These are phyloP conservation scores for Spodoptera littoralis DNA, from an alignment of 2,888 invertebrate species.

Conservation along the genomic window DNA sequence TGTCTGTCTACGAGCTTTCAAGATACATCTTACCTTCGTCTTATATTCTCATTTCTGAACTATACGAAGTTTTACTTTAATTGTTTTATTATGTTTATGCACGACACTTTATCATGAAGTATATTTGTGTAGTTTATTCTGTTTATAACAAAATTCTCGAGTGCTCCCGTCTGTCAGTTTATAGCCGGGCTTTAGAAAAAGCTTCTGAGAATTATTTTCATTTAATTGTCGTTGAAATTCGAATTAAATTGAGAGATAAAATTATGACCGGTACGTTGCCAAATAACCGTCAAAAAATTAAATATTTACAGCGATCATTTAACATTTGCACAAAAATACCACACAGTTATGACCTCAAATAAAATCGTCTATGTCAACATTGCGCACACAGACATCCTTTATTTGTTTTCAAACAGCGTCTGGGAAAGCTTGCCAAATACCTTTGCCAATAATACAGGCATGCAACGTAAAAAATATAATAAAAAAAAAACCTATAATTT, in stretches of 20 bases:
- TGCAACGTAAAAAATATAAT: conserved; percentile 13
- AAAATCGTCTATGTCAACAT: conserved; percentile 53
- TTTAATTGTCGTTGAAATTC: neutral
- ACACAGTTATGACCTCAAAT: conserved; percentile 49
- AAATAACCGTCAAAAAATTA: conserved; percentile 14
- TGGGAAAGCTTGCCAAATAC: conserved; percentile 53
- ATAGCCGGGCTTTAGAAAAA: neutral
- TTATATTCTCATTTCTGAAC: conserved; percentile 35
- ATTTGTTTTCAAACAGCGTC: conserved; percentile 55
- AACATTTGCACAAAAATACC: conserved; percentile 36
- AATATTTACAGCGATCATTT: conserved; percentile 40
- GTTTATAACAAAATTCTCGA: conserved; percentile 8
- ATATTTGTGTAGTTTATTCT: conserved; percentile 1
- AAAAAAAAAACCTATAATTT: conserved; percentile 28
- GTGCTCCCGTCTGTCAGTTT: conserved; percentile 8
- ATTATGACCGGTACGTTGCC: neutral
- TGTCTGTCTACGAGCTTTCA: neutral
- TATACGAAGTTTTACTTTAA: conserved; percentile 1
- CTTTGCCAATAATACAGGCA: conserved; percentile 43
- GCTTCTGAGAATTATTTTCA: neutral
- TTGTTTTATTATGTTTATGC: conserved; percentile 4
- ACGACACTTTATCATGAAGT: conserved; percentile 6
- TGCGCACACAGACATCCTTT: conserved; percentile 38
- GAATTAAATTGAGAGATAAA: conserved; percentile 1
- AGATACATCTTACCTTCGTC: conserved; percentile 1